Evolutionary conservation across 2,797 vertebrate species (phyloP).

Genomic region (Macropus fuliginosus): DNA sequence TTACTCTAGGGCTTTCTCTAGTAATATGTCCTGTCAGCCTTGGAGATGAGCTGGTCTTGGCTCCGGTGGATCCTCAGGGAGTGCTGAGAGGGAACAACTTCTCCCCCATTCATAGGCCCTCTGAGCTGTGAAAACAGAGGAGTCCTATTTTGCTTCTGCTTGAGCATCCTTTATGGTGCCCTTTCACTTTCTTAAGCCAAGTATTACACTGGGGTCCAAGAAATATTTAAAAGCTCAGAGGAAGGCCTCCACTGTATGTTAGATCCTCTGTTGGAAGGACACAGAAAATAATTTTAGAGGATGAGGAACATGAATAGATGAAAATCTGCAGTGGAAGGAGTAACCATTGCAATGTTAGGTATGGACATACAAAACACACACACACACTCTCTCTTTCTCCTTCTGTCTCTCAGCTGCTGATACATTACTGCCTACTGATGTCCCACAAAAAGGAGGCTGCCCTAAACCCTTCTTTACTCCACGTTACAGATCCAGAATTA

Average conservation of each 20-base stretch:
- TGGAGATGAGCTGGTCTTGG: no score
- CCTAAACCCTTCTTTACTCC: background rate
- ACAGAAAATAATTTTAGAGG: background rate
- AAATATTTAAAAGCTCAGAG: background rate
- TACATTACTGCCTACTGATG: background rate
- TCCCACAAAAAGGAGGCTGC: background rate
- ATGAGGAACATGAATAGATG: background rate
- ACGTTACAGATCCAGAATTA: background rate
- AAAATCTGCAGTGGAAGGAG: background rate
- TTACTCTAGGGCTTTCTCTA: no score
- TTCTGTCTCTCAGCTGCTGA: no score
- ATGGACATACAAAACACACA: background rate
- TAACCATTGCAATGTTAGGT: background rate
- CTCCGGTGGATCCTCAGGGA: no score
- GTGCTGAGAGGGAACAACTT: no score
- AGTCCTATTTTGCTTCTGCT: no score
- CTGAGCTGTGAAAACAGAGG: no score
- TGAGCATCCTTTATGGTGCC: background rate
- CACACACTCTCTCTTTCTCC: no score
- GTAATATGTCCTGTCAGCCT: no score
- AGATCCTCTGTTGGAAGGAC: background rate
- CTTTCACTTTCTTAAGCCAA: background rate
- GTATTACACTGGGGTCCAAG: background rate
- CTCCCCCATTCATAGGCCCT: no score
- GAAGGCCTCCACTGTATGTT: background rate